Conservation (phyloP, 2,113 vertebrate genomes). For the Seriola aureovittata region DNA sequence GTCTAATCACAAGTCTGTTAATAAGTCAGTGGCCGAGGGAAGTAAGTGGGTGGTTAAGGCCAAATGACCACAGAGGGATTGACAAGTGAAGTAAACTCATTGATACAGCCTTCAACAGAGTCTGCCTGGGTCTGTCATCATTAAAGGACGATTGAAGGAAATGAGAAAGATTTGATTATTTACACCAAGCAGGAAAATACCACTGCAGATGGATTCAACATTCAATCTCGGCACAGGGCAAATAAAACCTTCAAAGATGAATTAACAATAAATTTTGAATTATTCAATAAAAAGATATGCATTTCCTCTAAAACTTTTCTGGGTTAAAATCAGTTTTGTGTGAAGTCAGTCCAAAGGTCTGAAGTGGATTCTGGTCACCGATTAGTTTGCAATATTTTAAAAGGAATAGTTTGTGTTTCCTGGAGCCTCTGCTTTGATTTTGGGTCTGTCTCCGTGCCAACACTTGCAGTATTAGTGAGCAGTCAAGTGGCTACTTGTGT, state of each 20-base stretch:
- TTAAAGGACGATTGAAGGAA: not conserved
- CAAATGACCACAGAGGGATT: not conserved
- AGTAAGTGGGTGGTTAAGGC: not conserved
- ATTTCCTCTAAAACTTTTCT: not conserved
- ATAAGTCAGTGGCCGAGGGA: not conserved
- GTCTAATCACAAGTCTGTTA: not conserved
- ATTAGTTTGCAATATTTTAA: not conserved
- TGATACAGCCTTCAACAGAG: not conserved
- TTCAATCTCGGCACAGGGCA: not conserved
- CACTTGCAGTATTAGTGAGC: not conserved
- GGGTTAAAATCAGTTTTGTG: not conserved
- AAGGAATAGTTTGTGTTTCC: not conserved
- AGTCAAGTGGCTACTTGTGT: not conserved
- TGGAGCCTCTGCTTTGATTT: not conserved
- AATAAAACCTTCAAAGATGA: not conserved
- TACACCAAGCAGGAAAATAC: conserved; percentile 3
- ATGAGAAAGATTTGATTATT: not conserved
- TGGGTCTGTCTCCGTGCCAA: not conserved
- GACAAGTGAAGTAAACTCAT: not conserved
- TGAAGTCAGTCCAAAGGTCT: not conserved
- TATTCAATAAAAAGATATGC: not conserved
- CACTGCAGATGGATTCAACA: not conserved
- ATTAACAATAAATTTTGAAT: not conserved
- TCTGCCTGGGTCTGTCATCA: not conserved
- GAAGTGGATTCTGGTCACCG: not conserved